Base-by-base conservation (phyloP, 2,797 vertebrate genomes). In the Chaetophractus vellerosus region DNA sequence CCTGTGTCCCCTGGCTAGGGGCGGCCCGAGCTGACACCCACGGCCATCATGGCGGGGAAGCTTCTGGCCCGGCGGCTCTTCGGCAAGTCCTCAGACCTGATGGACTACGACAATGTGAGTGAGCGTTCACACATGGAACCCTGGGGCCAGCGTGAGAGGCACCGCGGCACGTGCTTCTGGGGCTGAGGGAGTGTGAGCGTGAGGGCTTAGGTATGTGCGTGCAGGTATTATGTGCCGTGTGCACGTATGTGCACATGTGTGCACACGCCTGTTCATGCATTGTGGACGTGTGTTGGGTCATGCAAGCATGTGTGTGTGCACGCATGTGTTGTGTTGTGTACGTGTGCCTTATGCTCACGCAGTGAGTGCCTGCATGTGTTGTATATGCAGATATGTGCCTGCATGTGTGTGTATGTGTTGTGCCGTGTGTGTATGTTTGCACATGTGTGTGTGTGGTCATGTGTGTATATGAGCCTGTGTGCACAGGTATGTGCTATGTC, bases 41-140 rank as follows among this genome's bases (percentile, higher is more conserved):
- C 99, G 0, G 99, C 99, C 55, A 98, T 99, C 84, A 99, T 99
- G 97, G 99, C 99, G 0, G 99, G 99, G 84, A 99, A 98, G 81
- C 98, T 99, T 45, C 98, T 99, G 68, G 99, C 99, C 75, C 99
- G 84, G 63, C 98, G 99, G 95, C 98, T 99, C 68, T 98, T 98
- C 0, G 98, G 98, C 66, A 98, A 95, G 3, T 98, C 99, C 96
- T 88, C 97, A 7, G 98, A 99, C 74, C 81, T 99, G 97, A 99
- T 99, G 99, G 98, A 99, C 98, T 99, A 99, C 16, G 97, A 99
- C 96, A 99, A 98, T 0, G 99, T 99, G 98, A 99, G 99, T 98
- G 33, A n/a, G 10, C 45, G 9, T 48, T 64, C 28, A 59, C 31
- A 6, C 28, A 10, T 1, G 9, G 16, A 38, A 28, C 0, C 2